A percentile compares a stretch with the other conserved stretches of the same genome.
Evolutionary conservation across 2,113 vertebrate genomes (phyloP).

Genomic region (Panthera tigris): DNA sequence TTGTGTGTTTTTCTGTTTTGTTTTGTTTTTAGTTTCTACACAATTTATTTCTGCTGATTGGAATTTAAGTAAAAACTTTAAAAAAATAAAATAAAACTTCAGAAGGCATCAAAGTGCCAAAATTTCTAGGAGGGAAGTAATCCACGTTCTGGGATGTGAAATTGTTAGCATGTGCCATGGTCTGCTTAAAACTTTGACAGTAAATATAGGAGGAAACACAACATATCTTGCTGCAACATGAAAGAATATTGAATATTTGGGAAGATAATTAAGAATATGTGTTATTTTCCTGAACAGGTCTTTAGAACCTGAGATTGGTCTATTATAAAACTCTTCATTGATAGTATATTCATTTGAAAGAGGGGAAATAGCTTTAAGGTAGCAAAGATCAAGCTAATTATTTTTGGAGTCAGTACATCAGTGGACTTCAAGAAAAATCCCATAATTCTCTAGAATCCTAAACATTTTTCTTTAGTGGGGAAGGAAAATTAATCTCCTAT

Average conservation of each 20-base stretch:
- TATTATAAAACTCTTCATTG: not conserved
- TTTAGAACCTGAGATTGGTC: not conserved
- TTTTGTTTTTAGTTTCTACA: not conserved
- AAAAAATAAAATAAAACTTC: not conserved
- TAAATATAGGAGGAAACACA: not conserved
- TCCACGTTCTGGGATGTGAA: not conserved
- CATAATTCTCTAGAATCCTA: not conserved
- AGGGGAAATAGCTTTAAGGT: not conserved
- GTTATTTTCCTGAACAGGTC: not conserved
- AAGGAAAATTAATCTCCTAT: not conserved
- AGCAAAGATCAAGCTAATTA: constrained; percentile 42
- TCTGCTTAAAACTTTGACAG: not conserved
- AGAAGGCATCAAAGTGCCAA: not conserved
- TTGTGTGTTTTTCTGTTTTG: no score
- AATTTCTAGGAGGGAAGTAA: not conserved
- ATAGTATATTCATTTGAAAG: not conserved
- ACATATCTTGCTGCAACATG: not conserved
- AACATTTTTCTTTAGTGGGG: not conserved
- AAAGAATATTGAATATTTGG: constrained; percentile 28
- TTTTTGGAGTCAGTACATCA: not conserved
- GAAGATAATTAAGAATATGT: not conserved
- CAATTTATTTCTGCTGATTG: not conserved
- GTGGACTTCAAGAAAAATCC: constrained; percentile 13
- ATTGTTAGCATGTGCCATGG: not conserved
- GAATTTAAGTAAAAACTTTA: not conserved